These are phyloP conservation scores for Oryzias sinensis DNA, from an alignment of 2,797 vertebrate genomes.

Conservation along the genomic window DNA sequence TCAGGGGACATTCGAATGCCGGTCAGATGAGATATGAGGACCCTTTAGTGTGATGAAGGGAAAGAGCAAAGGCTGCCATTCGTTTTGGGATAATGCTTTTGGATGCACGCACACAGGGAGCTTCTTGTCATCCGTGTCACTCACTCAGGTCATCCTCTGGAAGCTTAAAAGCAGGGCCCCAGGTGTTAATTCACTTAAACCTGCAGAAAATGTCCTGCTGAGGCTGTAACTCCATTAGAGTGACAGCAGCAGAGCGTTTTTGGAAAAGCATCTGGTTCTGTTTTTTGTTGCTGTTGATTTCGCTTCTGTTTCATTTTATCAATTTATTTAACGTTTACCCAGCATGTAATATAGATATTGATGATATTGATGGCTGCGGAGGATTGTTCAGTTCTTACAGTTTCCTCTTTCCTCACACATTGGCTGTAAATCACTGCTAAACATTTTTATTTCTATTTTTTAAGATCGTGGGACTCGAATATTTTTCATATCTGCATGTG, in stretches of 20 bases:
- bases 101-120: conserved; percentile 3
- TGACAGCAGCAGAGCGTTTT: conserved; percentile 21
- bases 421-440: neutral
- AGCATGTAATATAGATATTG: neutral
- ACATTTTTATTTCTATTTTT: no score
- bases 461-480: no score
- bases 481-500: no score
- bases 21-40: conserved; percentile 29
- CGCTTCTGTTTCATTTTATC: neutral
- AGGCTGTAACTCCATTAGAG: conserved; percentile 47
- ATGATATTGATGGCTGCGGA: conserved; percentile 20
- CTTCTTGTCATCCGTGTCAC: conserved; percentile 1
- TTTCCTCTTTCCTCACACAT: conserved; percentile 22
- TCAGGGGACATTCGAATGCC: conserved; percentile 45
- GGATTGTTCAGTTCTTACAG: conserved; percentile 33
- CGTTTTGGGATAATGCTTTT: conserved; percentile 27
- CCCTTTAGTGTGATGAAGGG: conserved; percentile 3
- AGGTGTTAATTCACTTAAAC: conserved; percentile 72
- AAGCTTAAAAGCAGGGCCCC: conserved; percentile 63
- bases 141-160: conserved; percentile 47
- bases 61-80: conserved; percentile 30
- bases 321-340: neutral
- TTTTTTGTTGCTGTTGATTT: neutral
- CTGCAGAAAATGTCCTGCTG: conserved; percentile 37
- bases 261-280: conserved; percentile 16